These are phyloP conservation scores for Apotomis betuletana DNA, from an alignment of 2,888 invertebrate genomes.

Conservation along the genomic window DNA sequence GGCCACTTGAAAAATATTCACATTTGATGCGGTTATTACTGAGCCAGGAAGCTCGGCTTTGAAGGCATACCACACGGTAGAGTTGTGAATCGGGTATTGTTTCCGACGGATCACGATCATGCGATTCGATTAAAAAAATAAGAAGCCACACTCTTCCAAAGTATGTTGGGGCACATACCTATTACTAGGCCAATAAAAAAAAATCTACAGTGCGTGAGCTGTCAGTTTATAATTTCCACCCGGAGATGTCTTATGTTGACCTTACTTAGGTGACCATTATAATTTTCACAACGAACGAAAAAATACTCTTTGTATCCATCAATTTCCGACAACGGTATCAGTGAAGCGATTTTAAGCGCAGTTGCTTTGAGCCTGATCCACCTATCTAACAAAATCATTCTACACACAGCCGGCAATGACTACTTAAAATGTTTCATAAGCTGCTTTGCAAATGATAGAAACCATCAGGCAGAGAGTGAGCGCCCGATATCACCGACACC, in stretches of 20 bases:
- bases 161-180: too few species aligned
- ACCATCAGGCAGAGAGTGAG: constrained; percentile 78
- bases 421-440: constrained; percentile 74
- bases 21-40: constrained; percentile 39
- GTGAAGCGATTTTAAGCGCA: too few species aligned
- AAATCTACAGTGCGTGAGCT: too few species aligned
- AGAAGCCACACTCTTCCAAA: too few species aligned
- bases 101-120: not conserved
- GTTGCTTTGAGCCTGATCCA: too few species aligned
- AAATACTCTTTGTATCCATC: too few species aligned
- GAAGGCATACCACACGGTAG: constrained; percentile 7
- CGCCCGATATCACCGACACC: constrained; percentile 78
- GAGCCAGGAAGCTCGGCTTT: constrained; percentile 23
- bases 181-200: too few species aligned
- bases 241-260: too few species aligned
- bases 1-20: constrained; percentile 41
- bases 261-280: too few species aligned
- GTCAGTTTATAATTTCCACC: too few species aligned
- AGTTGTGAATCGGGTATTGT: constrained; percentile 11
- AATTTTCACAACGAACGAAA: not conserved
- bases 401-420: constrained; percentile 42
- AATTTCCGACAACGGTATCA: too few species aligned
- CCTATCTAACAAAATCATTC: constrained; percentile 1
- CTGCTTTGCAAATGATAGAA: constrained; percentile 81
- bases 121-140: too few species aligned